These are phyloP conservation scores for Trinectes maculatus DNA, from an alignment of 2,113 vertebrate genomes.

Conservation along the genomic window DNA sequence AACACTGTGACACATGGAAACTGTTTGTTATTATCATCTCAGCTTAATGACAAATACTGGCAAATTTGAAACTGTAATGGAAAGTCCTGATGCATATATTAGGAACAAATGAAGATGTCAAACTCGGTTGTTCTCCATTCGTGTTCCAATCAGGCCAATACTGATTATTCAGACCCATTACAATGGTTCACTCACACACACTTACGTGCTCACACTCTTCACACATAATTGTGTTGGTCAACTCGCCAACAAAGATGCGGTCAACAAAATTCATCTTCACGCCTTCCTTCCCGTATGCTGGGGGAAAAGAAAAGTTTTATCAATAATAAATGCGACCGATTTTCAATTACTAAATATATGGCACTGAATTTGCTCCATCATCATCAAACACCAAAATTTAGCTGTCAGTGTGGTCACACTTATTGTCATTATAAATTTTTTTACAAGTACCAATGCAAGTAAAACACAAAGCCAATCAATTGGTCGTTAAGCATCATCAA, in stretches of 20 bases:
- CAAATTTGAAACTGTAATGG: constrained; percentile 1
- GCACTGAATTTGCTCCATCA: neutral
- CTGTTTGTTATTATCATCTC: constrained; percentile 6
- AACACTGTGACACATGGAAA: constrained; percentile 6
- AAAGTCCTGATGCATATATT: neutral
- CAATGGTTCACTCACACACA: constrained; percentile 51
- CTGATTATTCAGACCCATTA: neutral
- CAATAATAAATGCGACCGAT: neutral
- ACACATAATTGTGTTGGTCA: constrained; percentile 99
- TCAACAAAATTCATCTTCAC: constrained; percentile 99
- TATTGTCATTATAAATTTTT: neutral
- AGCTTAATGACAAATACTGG: constrained; percentile 8
- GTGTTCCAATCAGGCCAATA: neutral
- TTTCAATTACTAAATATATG: neutral
- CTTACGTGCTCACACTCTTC: constrained; percentile 98
- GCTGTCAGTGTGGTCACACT: neutral
- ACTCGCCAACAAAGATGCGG: constrained; percentile 97
- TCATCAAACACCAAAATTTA: neutral
- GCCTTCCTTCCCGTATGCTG: constrained; percentile 97
- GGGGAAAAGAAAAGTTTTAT: constrained; percentile 34
- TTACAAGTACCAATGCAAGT: too few relatives aligned
- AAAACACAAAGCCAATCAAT: neutral
- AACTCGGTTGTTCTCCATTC: too few relatives aligned
- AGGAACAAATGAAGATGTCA: neutral
- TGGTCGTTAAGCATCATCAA: neutral